A percentile compares a stretch with the other conserved stretches of the same genome.
Conservation (phyloP, 2,113 vertebrate species). For the Corythornis vintsioides region DNA sequence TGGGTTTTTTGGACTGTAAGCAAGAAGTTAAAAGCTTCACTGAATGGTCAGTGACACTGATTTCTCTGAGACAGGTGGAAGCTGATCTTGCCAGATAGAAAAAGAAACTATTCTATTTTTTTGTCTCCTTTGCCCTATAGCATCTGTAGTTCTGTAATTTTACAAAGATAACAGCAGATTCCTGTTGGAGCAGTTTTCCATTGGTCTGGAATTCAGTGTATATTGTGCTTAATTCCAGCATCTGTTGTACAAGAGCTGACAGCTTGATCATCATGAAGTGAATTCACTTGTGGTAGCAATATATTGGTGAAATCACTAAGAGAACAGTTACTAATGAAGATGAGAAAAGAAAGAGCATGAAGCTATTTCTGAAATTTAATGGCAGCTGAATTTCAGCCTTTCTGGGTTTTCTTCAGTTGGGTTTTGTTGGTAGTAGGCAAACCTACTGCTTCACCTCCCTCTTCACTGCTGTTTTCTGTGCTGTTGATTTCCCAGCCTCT, state of each 20-base stretch:
- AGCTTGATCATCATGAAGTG: not conserved
- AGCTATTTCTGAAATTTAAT: not conserved
- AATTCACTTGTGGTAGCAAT: not conserved
- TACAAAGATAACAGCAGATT: not conserved
- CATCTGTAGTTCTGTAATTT: not conserved
- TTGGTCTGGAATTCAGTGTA: not conserved
- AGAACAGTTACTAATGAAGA: not conserved
- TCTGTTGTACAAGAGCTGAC: not conserved
- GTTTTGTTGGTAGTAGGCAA: not conserved
- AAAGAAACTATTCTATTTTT: not conserved
- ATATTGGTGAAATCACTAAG: not conserved
- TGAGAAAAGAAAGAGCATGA: not conserved
- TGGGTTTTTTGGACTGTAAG: not conserved
- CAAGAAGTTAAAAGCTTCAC: not conserved
- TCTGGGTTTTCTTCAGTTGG: not conserved
- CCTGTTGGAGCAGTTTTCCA: not conserved
- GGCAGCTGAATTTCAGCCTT: not conserved
- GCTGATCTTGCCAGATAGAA: not conserved
- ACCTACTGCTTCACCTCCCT: not conserved
- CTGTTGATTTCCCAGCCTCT: not conserved
- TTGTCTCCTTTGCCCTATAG: not conserved
- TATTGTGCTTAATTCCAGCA: not conserved
- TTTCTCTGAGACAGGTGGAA: not conserved
- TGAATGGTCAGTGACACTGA: not conserved
- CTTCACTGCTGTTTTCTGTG: not conserved